Evolutionary conservation across 2,888 invertebrate species (phyloP).

Genomic region (Scaptomyza parva): DNA sequence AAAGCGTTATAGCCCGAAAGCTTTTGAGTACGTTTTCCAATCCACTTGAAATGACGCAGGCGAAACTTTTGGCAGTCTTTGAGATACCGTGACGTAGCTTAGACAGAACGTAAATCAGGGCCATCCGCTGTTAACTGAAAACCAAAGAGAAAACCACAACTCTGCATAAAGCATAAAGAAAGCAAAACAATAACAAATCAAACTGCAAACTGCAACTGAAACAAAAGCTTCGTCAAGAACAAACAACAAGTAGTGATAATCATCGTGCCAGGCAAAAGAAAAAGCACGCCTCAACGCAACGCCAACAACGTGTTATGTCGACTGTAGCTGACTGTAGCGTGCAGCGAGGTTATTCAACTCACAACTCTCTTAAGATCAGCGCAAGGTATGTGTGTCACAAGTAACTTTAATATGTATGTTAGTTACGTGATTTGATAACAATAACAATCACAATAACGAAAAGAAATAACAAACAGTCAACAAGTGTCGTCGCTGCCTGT

Average conservation of each 20-base stretch:
- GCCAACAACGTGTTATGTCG: slow-evolving; percentile 31
- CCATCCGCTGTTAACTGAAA: slow-evolving; percentile 6
- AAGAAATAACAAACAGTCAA: slow-evolving; percentile 1
- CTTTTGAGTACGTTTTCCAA: slow-evolving; percentile 53
- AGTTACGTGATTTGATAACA: slow-evolving; percentile 5
- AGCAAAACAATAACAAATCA: neutral
- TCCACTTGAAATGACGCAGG: slow-evolving; percentile 54
- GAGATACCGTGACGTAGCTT: slow-evolving; percentile 63
- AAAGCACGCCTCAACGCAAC: slow-evolving; percentile 41
- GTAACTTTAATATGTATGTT: slow-evolving; percentile 8
- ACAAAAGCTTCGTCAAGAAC: slow-evolving; percentile 47
- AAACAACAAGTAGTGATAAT: slow-evolving; percentile 33
- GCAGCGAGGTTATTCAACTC: slow-evolving; percentile 60
- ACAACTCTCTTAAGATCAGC: slow-evolving; percentile 4
- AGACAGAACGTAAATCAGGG: slow-evolving; percentile 46
- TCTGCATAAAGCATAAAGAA: neutral
- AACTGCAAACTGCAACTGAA: slow-evolving; percentile 15
- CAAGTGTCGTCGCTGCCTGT: neutral
- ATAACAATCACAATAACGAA: neutral
- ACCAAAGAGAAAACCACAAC: slow-evolving; percentile 6
- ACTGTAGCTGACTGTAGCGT: slow-evolving; percentile 14
- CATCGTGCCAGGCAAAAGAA: slow-evolving; percentile 41
- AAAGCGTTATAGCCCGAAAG: slow-evolving; percentile 39
- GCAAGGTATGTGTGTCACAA: slow-evolving; percentile 24
- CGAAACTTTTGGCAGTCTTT: slow-evolving; percentile 62